Evolutionary conservation across 2,113 vertebrate species (phyloP), one percentile per base, ranked within the genome.

Genomic region (Poeciliopsis prolifica): DNA sequence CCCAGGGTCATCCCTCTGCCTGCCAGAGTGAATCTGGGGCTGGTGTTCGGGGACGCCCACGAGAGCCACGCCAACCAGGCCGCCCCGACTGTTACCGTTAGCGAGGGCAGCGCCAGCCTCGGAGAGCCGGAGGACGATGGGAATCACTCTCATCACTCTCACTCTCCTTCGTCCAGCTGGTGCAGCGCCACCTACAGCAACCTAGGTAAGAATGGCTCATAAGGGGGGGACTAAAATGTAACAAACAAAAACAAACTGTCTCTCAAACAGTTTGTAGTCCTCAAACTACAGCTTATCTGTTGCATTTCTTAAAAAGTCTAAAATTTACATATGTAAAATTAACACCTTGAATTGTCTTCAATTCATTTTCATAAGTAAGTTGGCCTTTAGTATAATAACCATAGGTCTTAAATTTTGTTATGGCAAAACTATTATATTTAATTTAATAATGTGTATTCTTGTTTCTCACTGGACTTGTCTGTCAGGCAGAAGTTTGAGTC

Each of bases 161-260:
- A 92, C 82, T 95, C 96, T 19, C 76, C 94, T 0, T 94, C 96
- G 63, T 79, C 95, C 74, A 97, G 94, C 71, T 87, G 94, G 65
- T 95, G 96, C 90, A 97, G 97, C 66, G 97, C 97, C 83, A 99
- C 97, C 0, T 99, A 99, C 89, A 97, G 96, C 91, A 99, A 99
- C 80, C 88, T 99, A 79, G 97, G 97, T 97, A 93, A 95, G 95
- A 74, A 26, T 0, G 2, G 61, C 33, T n/a, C 5, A 48, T 24
- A 28, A 31, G 22, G 19, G 14, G 63, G 11, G 3, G 24, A 35
- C 33, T 35, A 35, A 35, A 9, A 26, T 61, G 62, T n/a, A 3
- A 24, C 28, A 31, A 75, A 31, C 30, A 28, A 12, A 62, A 29
- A 63, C 7, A 19, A 8, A 22, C 6, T 14, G 17, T 19, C 26